Conservation (phyloP, 2,113 vertebrate species). For the Hyaena hyaena region DNA sequence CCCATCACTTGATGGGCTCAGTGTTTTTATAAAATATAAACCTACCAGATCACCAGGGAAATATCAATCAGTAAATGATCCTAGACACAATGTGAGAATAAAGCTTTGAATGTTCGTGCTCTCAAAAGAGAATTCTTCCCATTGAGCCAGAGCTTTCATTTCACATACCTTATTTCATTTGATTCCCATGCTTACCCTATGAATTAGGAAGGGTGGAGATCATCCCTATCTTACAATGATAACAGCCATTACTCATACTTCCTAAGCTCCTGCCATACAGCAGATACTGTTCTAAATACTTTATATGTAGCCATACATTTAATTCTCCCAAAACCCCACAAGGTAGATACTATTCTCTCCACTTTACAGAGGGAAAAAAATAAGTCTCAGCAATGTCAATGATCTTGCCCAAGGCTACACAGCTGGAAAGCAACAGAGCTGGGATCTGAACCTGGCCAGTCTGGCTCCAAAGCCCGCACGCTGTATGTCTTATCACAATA, state of each 20-base stretch:
- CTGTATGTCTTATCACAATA: neutral
- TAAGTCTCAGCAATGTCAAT: neutral
- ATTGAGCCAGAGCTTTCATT: neutral
- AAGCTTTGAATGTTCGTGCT: neutral
- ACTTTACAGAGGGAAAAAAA: constrained; percentile 19
- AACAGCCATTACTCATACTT: neutral
- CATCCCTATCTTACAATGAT: neutral
- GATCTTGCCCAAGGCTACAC: constrained; percentile 20
- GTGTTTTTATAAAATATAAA: neutral
- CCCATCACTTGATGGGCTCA: neutral
- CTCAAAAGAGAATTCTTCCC: constrained; percentile 26
- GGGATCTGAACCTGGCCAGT: neutral
- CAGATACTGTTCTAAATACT: neutral
- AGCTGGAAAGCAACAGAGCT: constrained; percentile 27
- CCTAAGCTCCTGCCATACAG: neutral
- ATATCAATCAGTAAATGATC: neutral
- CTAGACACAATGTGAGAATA: neutral
- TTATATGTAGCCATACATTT: neutral
- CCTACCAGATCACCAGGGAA: neutral
- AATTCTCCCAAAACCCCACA: neutral
- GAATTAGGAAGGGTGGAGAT: neutral
- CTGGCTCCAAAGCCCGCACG: neutral
- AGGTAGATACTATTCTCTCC: neutral
- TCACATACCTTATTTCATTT: neutral
- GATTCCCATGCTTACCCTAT: neutral